phyloP scores from a whole-genome alignment of 2,888 invertebrate species.

The Chrysolina americana region DNA sequence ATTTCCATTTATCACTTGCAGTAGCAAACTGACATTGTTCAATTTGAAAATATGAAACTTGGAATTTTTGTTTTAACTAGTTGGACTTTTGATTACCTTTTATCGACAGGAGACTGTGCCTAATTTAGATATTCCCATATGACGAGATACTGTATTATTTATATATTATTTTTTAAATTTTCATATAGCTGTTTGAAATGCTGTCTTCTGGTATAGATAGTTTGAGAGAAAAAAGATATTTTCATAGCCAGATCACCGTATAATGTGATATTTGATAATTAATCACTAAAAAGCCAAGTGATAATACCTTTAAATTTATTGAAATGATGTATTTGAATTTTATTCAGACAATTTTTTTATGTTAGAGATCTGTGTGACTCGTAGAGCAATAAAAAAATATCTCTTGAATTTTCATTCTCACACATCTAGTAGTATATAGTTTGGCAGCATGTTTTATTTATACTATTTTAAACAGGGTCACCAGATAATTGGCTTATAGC shows the following conservation, averaged over 20 bases:
- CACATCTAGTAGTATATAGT: background rate
- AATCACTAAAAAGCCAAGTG: constrained; percentile 21
- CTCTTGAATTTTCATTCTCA: constrained; percentile 6
- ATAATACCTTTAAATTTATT: constrained; percentile 18
- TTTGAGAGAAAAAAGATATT: constrained; percentile 21
- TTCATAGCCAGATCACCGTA: constrained; percentile 34
- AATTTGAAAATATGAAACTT: background rate
- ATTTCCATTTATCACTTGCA: too few relatives aligned
- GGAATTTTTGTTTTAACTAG: constrained; percentile 2
- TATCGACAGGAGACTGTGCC: constrained; percentile 67
- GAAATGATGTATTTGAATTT: constrained; percentile 21
- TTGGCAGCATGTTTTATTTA: constrained; percentile 28
- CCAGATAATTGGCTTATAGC: constrained; percentile 6
- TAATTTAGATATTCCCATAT: constrained; percentile 59
- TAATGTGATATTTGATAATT: constrained; percentile 31
- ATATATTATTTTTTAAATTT: constrained; percentile 13
- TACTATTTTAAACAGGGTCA: constrained; percentile 1
- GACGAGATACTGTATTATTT: constrained; percentile 16
- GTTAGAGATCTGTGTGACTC: constrained; percentile 5
- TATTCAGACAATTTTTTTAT: constrained; percentile 17
- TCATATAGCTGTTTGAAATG: constrained; percentile 25
- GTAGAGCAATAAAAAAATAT: constrained; percentile 25
- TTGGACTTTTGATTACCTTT: constrained; percentile 19
- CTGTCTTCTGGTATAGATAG: constrained; percentile 28
- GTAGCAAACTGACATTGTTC: too few relatives aligned